Evolutionary conservation across 2,113 vertebrate species (phyloP), one percentile per base, ranked within the genome.

Genomic region (Gasterosteus aculeatus): DNA sequence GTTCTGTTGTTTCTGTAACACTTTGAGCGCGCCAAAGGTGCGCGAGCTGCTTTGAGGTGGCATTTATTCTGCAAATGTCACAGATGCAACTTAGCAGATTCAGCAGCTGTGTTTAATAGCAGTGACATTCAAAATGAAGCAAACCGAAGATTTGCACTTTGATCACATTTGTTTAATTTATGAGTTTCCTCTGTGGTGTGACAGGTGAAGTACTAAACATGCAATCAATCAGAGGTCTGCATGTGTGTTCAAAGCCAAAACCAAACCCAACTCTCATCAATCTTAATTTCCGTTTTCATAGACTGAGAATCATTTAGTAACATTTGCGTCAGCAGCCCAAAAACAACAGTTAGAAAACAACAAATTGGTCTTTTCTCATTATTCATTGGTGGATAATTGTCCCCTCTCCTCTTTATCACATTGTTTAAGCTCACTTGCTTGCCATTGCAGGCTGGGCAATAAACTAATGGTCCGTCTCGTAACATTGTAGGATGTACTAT

Each of bases 31-130:
- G 6, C 57, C 3, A 51, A 71, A 77, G 75, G 81, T 87, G 81
- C 57, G 51, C 44, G 18, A 62, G 79, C 73, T 18, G 80, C 76
- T 76, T 41, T 44, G 68, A 81, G 83, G 75, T 75, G 68, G 65
- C 77, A 78, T 90, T 89, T 88, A 72, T 75, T 70, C 73, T 81
- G 68, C 66, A 91, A 90, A 92, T 88, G 88, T 91, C 91, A 92
- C 49, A 39, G 66, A 78, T 74, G 85, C 63, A 83, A 74, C 74
- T 63, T 31, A 31, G 66, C 71, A 57, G 71, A 77, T 15, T 42
- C 62, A 64, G 81, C 77, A 59, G 63, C 69, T 53, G 53, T 14
- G 58, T 82, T 58, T 78, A 75, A 81, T 63, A 71, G 69, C 66
- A 3, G 54, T 77, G 83, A 69, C 69, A 85, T 86, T 87, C 83